Percentiles rank a stretch among this genome's conserved stretches.
These are phyloP conservation scores for Troilus luridus DNA, from an alignment of 2,888 invertebrate species.

Conservation along the genomic window DNA sequence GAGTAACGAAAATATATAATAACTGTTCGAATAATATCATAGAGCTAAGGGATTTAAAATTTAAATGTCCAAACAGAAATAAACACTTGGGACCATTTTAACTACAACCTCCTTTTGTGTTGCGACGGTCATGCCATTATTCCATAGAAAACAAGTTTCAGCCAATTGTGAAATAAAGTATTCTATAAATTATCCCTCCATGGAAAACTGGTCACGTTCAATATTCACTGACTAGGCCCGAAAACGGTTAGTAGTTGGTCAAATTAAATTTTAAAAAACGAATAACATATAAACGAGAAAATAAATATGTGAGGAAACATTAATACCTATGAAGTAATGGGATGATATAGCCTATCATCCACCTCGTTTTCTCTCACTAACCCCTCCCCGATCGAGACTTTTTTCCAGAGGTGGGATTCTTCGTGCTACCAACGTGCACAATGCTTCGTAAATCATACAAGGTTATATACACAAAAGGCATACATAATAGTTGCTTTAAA, in stretches of 20 bases:
- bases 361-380: slow-evolving; percentile 62
- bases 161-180: slow-evolving; percentile 1
- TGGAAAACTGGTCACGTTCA: background rate
- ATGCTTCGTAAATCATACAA: background rate
- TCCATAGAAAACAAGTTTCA: slow-evolving; percentile 22
- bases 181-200: background rate
- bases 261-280: background rate
- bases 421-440: slow-evolving; percentile 26
- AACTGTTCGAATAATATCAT: background rate
- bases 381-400: slow-evolving; percentile 63
- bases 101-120: background rate
- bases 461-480: background rate
- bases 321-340: slow-evolving; percentile 63
- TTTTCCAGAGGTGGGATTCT: slow-evolving; percentile 1
- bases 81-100: background rate
- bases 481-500: background rate
- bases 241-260: background rate
- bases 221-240: background rate
- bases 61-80: slow-evolving; percentile 9
- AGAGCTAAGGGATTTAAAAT: background rate
- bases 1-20: background rate
- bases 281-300: background rate
- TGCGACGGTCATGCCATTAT: slow-evolving; percentile 13
- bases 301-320: background rate
- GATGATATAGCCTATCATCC: slow-evolving; percentile 65